phyloP scores from a whole-genome alignment of 2,797 vertebrate species.

The Peromyscus aztecus region DNA sequence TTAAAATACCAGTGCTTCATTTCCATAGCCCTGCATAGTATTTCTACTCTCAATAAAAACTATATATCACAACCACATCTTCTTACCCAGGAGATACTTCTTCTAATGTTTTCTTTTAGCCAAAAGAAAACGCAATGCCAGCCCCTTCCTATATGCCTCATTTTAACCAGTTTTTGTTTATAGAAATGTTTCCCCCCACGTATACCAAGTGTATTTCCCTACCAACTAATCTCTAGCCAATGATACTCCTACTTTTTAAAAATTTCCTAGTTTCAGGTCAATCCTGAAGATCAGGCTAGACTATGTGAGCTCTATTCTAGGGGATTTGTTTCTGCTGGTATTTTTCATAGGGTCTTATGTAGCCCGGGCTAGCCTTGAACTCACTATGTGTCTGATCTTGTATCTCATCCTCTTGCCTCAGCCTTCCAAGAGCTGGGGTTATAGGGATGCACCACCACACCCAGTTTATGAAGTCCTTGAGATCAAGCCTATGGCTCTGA shows the following conservation, averaged over 20 bases:
- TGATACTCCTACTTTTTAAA: background rate
- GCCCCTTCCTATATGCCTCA: background rate
- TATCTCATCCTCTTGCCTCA: background rate
- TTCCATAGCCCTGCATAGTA: conserved; percentile 38
- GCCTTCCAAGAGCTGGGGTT: background rate
- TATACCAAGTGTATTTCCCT: conserved; percentile 30
- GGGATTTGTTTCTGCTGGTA: background rate
- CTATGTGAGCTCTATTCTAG: conserved; percentile 10
- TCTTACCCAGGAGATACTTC: conserved; percentile 39
- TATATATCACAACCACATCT: conserved; percentile 2
- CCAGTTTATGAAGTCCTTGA: background rate
- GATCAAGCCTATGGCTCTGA: background rate
- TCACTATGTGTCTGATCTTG: background rate
- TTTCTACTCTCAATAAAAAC: conserved; percentile 53
- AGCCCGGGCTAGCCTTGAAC: background rate
- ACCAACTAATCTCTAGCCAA: background rate
- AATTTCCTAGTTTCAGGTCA: conserved; percentile 27
- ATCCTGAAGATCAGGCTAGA: conserved; percentile 15
- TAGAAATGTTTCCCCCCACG: conserved; percentile 8
- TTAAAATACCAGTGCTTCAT: conserved; percentile 23
- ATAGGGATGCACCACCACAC: background rate
- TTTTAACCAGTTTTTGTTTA: conserved; percentile 31
- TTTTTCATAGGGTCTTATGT: background rate
- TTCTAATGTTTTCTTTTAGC: conserved; percentile 22
- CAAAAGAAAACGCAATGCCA: background rate